Conservation (phyloP, 2,113 vertebrate species). For the Rousettus leschenaultii region DNA sequence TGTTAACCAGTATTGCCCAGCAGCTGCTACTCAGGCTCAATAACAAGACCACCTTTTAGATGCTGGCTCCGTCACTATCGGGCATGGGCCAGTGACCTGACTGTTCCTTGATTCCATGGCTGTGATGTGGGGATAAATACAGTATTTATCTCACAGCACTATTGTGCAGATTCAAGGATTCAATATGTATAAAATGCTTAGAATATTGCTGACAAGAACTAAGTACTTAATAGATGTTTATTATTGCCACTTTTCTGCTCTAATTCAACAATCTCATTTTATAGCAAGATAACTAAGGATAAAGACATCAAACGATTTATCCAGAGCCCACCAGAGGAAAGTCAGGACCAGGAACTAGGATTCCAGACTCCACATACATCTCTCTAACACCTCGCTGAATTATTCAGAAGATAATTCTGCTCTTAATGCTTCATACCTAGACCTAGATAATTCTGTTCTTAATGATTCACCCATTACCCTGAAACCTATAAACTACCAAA, state of each 20-base stretch:
- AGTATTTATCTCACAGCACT: not conserved
- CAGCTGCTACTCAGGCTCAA: not conserved
- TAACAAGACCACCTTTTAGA: not conserved
- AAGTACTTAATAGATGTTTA: not conserved
- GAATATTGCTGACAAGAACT: not conserved
- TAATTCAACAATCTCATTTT: not conserved
- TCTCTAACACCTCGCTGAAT: not conserved
- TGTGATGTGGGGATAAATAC: not conserved
- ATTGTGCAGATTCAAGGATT: not conserved
- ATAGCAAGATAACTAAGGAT: not conserved
- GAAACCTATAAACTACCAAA: not conserved
- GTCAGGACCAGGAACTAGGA: not conserved
- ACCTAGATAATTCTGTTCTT: slow-evolving; percentile 19
- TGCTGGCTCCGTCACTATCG: not conserved
- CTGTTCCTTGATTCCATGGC: not conserved
- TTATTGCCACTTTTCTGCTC: not conserved
- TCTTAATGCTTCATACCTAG: not conserved
- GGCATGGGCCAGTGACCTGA: not conserved
- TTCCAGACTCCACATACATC: not conserved
- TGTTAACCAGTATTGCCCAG: not conserved
- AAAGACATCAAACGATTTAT: not conserved
- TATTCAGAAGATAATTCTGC: slow-evolving; percentile 3
- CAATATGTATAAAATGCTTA: not conserved
- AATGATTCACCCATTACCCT: not conserved
- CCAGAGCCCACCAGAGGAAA: not conserved